A percentile compares a stretch with the other conserved stretches of the same genome.
Conservation (phyloP, 2,113 vertebrate species). For the Heterotis niloticus region DNA sequence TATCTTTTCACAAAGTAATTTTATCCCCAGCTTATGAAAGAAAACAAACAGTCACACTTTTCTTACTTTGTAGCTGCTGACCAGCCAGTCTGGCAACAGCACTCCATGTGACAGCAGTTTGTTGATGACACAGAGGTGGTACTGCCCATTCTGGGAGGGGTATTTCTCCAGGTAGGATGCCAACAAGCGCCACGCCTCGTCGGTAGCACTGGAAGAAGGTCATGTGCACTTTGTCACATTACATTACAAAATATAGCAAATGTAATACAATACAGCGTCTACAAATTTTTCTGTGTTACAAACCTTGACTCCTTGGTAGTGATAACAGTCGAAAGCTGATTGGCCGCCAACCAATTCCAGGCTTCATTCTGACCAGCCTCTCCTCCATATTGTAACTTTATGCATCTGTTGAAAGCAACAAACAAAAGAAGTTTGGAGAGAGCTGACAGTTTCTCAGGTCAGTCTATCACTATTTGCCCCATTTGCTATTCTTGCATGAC, state of each 20-base stretch:
- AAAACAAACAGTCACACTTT: no score
- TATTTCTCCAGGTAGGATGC: conserved; percentile 77
- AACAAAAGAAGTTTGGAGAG: neutral
- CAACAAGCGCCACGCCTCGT: conserved; percentile 89
- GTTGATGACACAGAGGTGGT: conserved; percentile 85
- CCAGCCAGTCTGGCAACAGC: conserved; percentile 87
- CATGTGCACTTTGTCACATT: neutral
- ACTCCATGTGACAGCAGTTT: conserved; percentile 84
- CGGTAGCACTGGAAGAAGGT: conserved; percentile 71
- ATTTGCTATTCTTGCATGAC: no score
- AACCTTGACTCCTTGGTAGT: conserved; percentile 93
- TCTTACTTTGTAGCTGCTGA: conserved; percentile 84
- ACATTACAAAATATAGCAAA: neutral
- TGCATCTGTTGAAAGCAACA: conserved; percentile 67
- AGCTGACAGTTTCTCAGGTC: no score
- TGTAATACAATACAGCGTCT: neutral
- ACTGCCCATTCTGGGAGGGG: conserved; percentile 69
- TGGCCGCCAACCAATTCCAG: conserved; percentile 90
- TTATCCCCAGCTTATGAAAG: neutral
- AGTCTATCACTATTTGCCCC: no score
- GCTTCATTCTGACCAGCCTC: conserved; percentile 80
- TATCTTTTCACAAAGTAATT: no score
- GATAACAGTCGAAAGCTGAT: conserved; percentile 78
- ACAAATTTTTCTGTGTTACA: neutral
- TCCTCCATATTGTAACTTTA: conserved; percentile 82